Evolutionary conservation across 2,797 vertebrate species (phyloP).

Genomic region (Hybognathus amarus): DNA sequence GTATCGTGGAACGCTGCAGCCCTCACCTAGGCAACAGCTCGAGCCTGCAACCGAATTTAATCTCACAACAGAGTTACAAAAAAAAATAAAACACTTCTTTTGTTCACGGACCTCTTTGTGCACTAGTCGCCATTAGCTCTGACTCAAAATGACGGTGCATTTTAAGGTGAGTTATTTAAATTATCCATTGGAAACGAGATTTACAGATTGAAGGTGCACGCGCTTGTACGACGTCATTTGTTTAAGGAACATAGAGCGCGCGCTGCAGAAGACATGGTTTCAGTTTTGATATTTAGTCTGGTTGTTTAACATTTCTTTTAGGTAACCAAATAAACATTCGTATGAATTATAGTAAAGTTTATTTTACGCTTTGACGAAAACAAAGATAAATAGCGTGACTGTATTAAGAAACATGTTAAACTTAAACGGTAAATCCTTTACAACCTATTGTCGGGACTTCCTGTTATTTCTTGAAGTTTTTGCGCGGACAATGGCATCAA

Average conservation of each 20-base stretch:
- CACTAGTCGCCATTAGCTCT: not conserved
- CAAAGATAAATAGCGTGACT: not conserved
- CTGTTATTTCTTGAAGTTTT: not conserved
- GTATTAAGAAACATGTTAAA: conserved; percentile 14
- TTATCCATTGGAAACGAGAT: not conserved
- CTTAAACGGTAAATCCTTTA: not conserved
- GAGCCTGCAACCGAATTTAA: conserved; percentile 38
- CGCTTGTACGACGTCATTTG: conserved; percentile 46
- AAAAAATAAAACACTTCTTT: not conserved
- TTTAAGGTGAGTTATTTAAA: conserved; percentile 76
- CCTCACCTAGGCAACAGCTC: conserved; percentile 61
- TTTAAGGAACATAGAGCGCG: conserved; percentile 22
- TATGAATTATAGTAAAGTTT: not conserved
- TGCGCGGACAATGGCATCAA: conserved; percentile 6
- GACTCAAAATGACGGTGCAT: conserved; percentile 73
- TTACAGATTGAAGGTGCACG: conserved; percentile 28
- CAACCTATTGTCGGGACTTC: not conserved
- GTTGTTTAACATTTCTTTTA: not conserved
- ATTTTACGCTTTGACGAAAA: not conserved
- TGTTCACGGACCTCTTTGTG: not conserved
- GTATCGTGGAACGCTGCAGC: conserved; percentile 55
- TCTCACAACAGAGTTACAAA: conserved; percentile 19
- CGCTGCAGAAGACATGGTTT: conserved; percentile 34
- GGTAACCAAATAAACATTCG: not conserved
- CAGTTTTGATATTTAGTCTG: conserved; percentile 28